phyloP scores from a whole-genome alignment of 2,113 vertebrate genomes.

The Prietella phreatophila region DNA sequence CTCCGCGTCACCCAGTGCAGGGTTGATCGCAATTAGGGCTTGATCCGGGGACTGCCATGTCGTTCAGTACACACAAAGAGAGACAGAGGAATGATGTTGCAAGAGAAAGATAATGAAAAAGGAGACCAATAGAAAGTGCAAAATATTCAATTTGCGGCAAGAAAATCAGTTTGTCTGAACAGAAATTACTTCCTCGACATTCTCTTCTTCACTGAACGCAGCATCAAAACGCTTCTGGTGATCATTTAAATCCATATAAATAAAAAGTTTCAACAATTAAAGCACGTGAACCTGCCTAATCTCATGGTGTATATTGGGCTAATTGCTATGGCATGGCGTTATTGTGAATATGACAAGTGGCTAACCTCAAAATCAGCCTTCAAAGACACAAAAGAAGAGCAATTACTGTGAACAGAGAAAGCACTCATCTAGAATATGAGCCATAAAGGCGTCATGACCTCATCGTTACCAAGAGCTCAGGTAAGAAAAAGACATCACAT shows the following conservation, averaged over 20 bases:
- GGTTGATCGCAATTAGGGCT: conserved; percentile 74
- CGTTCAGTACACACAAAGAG: conserved; percentile 11
- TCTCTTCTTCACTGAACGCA: background rate
- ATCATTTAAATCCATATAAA: background rate
- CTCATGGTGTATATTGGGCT: background rate
- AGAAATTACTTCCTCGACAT: background rate
- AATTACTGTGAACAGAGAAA: conserved; percentile 51
- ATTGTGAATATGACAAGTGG: conserved; percentile 53
- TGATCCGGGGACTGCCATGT: conserved; percentile 51
- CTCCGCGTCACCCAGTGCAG: conserved; percentile 65
- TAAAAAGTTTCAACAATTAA: background rate
- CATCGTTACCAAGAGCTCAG: conserved; percentile 45
- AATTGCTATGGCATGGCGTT: conserved; percentile 26
- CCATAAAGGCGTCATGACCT: conserved; percentile 47
- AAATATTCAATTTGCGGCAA: background rate
- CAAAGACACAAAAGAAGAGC: conserved; percentile 53
- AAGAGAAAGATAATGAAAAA: conserved; percentile 25
- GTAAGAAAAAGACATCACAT: conserved; percentile 18
- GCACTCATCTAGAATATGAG: conserved; percentile 46
- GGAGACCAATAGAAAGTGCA: background rate
- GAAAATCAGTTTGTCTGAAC: background rate
- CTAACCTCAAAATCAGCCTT: conserved; percentile 44
- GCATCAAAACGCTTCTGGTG: background rate
- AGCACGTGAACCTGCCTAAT: conserved; percentile 28
- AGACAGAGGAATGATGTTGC: conserved; percentile 10